These are phyloP conservation scores for Periparus ater DNA, from an alignment of 2,797 vertebrate genomes.

Conservation along the genomic window DNA sequence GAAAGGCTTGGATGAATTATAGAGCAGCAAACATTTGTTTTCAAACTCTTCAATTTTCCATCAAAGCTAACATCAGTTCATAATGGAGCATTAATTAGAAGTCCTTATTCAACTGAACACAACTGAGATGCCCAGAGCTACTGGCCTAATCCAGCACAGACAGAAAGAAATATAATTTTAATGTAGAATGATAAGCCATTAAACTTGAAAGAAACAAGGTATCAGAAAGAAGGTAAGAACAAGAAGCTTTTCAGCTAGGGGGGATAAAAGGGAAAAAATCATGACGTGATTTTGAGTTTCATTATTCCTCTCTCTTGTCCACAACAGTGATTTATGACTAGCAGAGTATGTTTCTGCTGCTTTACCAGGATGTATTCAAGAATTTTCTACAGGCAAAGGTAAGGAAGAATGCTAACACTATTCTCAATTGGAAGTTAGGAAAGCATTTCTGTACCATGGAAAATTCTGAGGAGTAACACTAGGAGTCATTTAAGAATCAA, in stretches of 20 bases:
- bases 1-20: not conserved
- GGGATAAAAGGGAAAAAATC: not conserved
- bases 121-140: not conserved
- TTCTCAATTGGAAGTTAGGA: not conserved
- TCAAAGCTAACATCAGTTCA: not conserved
- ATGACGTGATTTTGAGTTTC: not conserved
- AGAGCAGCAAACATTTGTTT: not conserved
- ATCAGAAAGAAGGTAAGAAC: not conserved
- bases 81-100: not conserved
- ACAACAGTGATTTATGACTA: not conserved
- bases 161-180: not conserved
- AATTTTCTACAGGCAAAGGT: not conserved
- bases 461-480: not conserved
- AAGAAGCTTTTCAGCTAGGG: not conserved
- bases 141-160: not conserved
- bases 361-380: not conserved
- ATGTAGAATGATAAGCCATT: not conserved
- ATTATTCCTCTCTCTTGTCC: not conserved
- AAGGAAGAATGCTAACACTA: not conserved
- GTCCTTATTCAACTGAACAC: not conserved
- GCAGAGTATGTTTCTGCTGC: not conserved
- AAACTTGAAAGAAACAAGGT: not conserved
- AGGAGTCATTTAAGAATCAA: not conserved
- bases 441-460: not conserved
- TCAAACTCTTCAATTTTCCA: not conserved